Conservation (phyloP, 2,113 vertebrate genomes). For the Bos indicus region DNA sequence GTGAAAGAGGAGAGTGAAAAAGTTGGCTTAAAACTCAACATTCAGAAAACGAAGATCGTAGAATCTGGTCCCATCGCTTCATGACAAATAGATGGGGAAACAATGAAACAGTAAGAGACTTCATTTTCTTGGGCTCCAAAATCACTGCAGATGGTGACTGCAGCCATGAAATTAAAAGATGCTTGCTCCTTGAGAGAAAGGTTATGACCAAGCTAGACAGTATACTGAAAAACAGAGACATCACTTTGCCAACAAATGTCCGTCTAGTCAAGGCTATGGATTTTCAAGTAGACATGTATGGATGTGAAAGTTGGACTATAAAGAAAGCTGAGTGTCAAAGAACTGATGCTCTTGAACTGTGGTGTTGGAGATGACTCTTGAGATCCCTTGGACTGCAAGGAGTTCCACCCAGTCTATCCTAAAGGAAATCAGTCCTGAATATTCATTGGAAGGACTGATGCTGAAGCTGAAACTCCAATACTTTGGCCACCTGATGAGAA, state of each 20-base stretch:
- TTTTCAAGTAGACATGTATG: background rate
- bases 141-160: background rate
- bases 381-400: background rate
- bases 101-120: background rate
- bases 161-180: background rate
- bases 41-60: background rate
- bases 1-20: background rate
- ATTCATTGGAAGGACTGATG: background rate
- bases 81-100: background rate
- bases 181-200: background rate
- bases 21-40: background rate
- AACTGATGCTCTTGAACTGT: background rate
- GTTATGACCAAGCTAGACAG: background rate
- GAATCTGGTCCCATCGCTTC: background rate
- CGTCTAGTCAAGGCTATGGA: background rate
- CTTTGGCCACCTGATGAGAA: background rate
- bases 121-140: background rate
- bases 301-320: background rate
- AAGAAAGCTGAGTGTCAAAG: background rate
- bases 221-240: background rate
- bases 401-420: background rate
- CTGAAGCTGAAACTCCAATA: background rate
- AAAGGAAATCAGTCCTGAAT: background rate
- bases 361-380: background rate
- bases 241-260: background rate